Conservation (phyloP, 1,140 invertebrate genomes). For the Cotesia chilonis region DNA sequence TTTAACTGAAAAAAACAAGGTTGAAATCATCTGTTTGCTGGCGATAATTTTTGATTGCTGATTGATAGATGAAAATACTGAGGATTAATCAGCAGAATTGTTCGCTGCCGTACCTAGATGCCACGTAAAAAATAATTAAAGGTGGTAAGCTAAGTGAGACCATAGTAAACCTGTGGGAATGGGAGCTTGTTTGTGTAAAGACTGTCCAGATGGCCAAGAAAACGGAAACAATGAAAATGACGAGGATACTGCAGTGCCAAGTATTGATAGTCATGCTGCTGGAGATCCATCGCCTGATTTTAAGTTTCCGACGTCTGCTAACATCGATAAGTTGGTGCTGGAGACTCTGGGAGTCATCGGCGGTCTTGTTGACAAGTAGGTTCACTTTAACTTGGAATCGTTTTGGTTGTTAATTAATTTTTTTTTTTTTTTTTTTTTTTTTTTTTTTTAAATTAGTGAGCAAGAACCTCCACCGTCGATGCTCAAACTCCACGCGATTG, state of each 20-base stretch:
- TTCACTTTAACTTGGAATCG: slow-evolving; percentile 13
- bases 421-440: slow-evolving; percentile 36
- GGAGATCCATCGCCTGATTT: slow-evolving; percentile 46
- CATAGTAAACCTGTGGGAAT: slow-evolving; percentile 60
- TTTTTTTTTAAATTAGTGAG: slow-evolving; percentile 71
- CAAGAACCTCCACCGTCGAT: slow-evolving; percentile 87
- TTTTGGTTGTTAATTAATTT: background rate
- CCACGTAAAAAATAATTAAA: slow-evolving; percentile 34
- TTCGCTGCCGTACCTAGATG: slow-evolving; percentile 21
- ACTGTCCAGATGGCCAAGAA: slow-evolving; percentile 63
- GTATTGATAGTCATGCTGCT: slow-evolving; percentile 46
- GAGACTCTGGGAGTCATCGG: slow-evolving; percentile 83
- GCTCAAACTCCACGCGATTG: slow-evolving; percentile 83
- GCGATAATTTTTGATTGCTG: background rate
- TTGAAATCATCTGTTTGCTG: no score
- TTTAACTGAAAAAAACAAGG: no score
- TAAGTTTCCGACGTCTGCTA: slow-evolving; percentile 61
- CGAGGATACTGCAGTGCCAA: slow-evolving; percentile 55
- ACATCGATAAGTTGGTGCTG: slow-evolving; percentile 78
- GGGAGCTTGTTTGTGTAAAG: slow-evolving; percentile 73
- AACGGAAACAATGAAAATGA: slow-evolving; percentile 53
- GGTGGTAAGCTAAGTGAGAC: background rate
- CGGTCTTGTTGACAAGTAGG: slow-evolving; percentile 84
- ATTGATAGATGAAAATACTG: slow-evolving; percentile 6
- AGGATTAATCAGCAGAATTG: slow-evolving; percentile 7